Evolutionary conservation across 2,888 invertebrate species (phyloP).

Genomic region (Molorchus minor): DNA sequence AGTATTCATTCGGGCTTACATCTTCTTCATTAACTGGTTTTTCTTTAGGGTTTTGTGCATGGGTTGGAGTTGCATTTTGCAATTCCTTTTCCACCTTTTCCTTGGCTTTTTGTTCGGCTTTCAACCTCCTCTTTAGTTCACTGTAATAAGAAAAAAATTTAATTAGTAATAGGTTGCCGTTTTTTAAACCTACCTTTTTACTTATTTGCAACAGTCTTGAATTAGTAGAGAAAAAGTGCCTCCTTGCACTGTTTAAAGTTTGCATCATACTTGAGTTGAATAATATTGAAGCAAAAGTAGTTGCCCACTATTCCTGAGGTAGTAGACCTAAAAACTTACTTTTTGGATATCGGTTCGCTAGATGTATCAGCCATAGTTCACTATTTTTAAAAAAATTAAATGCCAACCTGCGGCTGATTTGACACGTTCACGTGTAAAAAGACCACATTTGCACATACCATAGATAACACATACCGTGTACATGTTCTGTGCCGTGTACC

Average conservation of each 20-base stretch:
- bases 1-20: slow-evolving; percentile 95
- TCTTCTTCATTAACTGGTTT: slow-evolving; percentile 73
- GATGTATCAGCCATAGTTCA: slow-evolving; percentile 48
- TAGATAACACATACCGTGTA: too few relatives aligned
- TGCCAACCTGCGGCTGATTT: not conserved
- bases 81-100: slow-evolving; percentile 74
- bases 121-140: slow-evolving; percentile 90
- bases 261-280: slow-evolving; percentile 45
- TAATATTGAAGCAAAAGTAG: not conserved
- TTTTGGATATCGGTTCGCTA: slow-evolving; percentile 53
- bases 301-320: not conserved
- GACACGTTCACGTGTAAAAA: slow-evolving; percentile 20
- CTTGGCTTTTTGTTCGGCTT: slow-evolving; percentile 92
- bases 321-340: slow-evolving; percentile 49
- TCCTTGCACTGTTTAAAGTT: slow-evolving; percentile 37
- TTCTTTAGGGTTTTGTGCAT: slow-evolving; percentile 37
- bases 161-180: slow-evolving; percentile 39
- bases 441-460: too few relatives aligned
- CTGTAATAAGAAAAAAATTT: slow-evolving; percentile 66
- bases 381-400: not conserved
- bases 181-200: slow-evolving; percentile 52
- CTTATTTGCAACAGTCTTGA: slow-evolving; percentile 45
- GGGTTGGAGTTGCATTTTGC: slow-evolving; percentile 43
- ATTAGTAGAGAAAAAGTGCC: slow-evolving; percentile 38
- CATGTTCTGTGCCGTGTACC: too few relatives aligned